phyloP scores from a whole-genome alignment of 2,888 invertebrate genomes.

The Mesorhabditis sp. region DNA sequence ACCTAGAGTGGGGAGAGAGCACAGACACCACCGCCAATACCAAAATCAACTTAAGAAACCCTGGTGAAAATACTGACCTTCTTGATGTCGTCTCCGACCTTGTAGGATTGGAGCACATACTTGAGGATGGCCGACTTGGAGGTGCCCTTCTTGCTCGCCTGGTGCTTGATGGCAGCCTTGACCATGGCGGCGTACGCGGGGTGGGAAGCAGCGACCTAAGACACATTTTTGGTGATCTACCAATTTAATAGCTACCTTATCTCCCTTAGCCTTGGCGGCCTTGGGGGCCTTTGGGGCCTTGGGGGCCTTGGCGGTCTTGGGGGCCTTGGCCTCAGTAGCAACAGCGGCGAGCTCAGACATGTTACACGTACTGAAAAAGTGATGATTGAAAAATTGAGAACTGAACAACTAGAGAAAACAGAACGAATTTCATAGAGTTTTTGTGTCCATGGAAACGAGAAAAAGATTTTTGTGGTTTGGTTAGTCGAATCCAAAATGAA shows the following conservation, averaged over 20 bases:
- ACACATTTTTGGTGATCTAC: constrained; percentile 25
- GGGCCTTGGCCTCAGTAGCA: neutral
- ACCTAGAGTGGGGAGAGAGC: no score
- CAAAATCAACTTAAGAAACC: no score
- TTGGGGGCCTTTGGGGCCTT: neutral
- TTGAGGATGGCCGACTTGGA: constrained; percentile 61
- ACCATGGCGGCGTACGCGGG: constrained; percentile 60
- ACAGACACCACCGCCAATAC: no score
- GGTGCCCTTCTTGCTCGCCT: constrained; percentile 60
- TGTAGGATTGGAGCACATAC: constrained; percentile 59
- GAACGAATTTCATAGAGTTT: no score
- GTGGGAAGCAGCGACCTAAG: constrained; percentile 49
- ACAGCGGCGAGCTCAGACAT: no score
- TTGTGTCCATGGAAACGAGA: no score
- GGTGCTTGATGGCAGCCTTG: constrained; percentile 54
- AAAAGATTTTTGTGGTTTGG: no score
- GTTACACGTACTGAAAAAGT: no score
- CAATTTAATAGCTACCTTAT: constrained; percentile 25
- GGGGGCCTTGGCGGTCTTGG: neutral
- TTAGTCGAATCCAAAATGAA: no score
- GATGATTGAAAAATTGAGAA: no score
- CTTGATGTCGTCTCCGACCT: constrained; percentile 57
- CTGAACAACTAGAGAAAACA: no score
- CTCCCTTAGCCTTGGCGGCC: constrained; percentile 1
- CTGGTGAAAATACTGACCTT: neutral